Evolutionary conservation across 2,113 vertebrate species (phyloP).

Genomic region (Semicossyphus pulcher): DNA sequence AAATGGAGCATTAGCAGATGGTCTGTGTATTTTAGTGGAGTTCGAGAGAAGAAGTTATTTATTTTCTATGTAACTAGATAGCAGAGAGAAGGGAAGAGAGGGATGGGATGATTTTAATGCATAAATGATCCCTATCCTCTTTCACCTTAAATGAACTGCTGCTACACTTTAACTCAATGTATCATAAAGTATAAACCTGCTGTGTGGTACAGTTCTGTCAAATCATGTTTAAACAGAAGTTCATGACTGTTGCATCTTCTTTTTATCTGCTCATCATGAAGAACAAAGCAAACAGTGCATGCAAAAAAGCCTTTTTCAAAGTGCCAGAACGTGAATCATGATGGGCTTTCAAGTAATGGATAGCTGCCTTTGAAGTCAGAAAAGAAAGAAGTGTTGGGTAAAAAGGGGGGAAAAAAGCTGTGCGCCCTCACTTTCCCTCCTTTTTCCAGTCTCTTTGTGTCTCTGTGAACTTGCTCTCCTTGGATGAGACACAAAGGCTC

Average conservation of each 20-base stretch:
- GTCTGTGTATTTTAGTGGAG: conserved; percentile 61
- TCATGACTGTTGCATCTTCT: conserved; percentile 32
- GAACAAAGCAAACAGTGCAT: conserved; percentile 23
- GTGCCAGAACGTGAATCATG: conserved; percentile 50
- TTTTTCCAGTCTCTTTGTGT: conserved; percentile 72
- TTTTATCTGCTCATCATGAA: conserved; percentile 31
- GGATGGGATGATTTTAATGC: conserved; percentile 40
- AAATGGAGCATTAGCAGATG: conserved; percentile 79
- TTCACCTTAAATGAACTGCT: conserved; percentile 34
- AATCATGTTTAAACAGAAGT: conserved; percentile 5
- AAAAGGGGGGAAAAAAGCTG: conserved; percentile 24
- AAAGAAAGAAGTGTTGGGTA: conserved; percentile 52
- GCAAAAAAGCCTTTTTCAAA: conserved; percentile 41
- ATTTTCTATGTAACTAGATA: conserved; percentile 63
- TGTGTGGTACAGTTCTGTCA: conserved; percentile 4
- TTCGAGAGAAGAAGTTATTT: conserved; percentile 52
- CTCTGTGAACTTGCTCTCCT: conserved; percentile 74
- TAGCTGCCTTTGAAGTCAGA: conserved; percentile 75
- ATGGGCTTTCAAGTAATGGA: conserved; percentile 57
- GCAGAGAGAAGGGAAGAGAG: conserved; percentile 2
- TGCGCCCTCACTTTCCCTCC: conserved; percentile 71
- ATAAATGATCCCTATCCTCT: conserved; percentile 30
- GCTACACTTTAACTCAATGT: conserved; percentile 1
- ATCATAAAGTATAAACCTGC: not conserved
- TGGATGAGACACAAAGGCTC: conserved; percentile 78